Percentiles rank a stretch among this genome's conserved stretches.
Evolutionary conservation across 2,888 invertebrate genomes (phyloP).

Genomic region (Leucoma salicis): DNA sequence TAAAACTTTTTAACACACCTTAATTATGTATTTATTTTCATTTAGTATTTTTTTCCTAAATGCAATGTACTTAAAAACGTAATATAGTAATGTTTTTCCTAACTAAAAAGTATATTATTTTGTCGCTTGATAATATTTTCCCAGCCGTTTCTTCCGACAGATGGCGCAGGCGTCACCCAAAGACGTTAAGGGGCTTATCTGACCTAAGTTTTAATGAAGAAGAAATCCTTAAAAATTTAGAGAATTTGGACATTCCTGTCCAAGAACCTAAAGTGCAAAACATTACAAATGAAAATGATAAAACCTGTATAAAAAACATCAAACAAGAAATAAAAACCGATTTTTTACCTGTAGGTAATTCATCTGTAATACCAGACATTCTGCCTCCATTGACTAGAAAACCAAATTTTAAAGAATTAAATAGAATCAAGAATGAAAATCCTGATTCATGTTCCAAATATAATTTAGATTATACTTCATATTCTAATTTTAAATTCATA

Average conservation of each 20-base stretch:
- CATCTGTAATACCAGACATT: slow-evolving; percentile 3
- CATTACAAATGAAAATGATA: neutral
- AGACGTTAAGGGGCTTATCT: no score
- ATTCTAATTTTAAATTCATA: slow-evolving; percentile 36
- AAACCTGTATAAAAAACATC: neutral
- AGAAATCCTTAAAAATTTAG: slow-evolving; percentile 46
- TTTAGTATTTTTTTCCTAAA: no score
- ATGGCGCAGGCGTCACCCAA: no score
- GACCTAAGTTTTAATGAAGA: slow-evolving; percentile 47
- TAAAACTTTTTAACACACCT: no score
- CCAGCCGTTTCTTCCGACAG: no score
- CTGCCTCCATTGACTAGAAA: slow-evolving; percentile 10
- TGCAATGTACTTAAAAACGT: no score
- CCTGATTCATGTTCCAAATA: slow-evolving; percentile 7
- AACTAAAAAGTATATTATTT: no score
- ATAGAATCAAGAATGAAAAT: neutral
- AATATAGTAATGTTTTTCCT: no score
- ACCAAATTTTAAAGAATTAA: slow-evolving; percentile 6
- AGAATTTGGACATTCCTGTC: slow-evolving; percentile 56
- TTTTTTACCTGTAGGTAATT: slow-evolving; percentile 1
- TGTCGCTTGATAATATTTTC: no score
- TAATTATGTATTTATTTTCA: no score
- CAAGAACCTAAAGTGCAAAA: slow-evolving; percentile 10
- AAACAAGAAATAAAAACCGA: neutral
- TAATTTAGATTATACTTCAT: slow-evolving; percentile 29